phyloP scores from a whole-genome alignment of 2,888 invertebrate genomes.

The Pomacea canaliculata region DNA sequence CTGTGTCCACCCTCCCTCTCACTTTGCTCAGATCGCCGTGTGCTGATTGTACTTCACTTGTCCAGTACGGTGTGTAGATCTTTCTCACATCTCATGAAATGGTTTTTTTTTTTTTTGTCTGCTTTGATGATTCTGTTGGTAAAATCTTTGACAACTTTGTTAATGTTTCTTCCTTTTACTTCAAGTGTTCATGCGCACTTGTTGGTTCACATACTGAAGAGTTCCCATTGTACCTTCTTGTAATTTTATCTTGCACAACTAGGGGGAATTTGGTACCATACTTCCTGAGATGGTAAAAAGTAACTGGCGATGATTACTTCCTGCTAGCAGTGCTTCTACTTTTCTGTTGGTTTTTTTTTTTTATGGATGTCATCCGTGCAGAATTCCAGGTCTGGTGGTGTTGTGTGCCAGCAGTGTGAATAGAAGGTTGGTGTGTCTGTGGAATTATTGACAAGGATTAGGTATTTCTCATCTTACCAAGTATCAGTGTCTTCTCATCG shows the following conservation, averaged over 20 bases:
- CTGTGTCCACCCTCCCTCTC: background rate
- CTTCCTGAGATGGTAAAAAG: background rate
- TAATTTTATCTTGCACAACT: background rate
- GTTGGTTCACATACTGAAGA: no score
- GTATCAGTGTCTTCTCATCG: slow-evolving; percentile 21
- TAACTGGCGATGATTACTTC: slow-evolving; percentile 20
- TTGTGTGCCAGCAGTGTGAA: slow-evolving; percentile 24
- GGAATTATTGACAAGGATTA: slow-evolving; percentile 10
- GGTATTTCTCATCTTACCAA: slow-evolving; percentile 9
- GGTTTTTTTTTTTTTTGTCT: slow-evolving; percentile 4
- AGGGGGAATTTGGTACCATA: background rate
- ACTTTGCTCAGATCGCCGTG: background rate
- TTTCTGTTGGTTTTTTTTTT: background rate
- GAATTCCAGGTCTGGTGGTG: slow-evolving; percentile 27
- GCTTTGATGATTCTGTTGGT: background rate
- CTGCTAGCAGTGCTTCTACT: slow-evolving; percentile 26
- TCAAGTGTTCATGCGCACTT: background rate
- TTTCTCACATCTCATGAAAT: slow-evolving; percentile 3
- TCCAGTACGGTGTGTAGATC: slow-evolving; percentile 8
- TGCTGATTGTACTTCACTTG: background rate
- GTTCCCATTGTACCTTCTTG: background rate
- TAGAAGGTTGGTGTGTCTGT: slow-evolving; percentile 19
- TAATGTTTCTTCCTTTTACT: background rate
- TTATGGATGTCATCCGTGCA: slow-evolving; percentile 5
- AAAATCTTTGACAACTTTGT: no score